Evolutionary conservation across 2,797 vertebrate species (phyloP).

Genomic region (Carduelis carduelis): DNA sequence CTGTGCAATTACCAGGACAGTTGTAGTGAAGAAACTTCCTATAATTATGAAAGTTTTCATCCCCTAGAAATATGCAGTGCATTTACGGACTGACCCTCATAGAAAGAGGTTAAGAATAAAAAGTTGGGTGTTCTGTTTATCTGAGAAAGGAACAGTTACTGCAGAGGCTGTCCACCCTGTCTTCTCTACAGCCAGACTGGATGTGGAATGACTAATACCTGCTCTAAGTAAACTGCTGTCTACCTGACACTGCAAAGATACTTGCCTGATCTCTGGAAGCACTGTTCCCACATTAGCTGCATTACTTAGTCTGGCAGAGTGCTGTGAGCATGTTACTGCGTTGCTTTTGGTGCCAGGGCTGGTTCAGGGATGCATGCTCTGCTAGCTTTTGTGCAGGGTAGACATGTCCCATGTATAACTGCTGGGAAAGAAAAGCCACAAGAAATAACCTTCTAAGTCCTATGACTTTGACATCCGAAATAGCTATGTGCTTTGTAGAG

Average conservation of each 20-base stretch:
- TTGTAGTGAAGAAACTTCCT: neutral
- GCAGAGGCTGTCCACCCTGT: neutral
- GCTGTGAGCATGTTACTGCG: neutral
- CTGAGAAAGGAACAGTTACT: neutral
- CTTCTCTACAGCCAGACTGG: neutral
- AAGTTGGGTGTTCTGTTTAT: neutral
- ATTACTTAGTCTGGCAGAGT: neutral
- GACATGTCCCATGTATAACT: neutral
- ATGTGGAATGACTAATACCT: neutral
- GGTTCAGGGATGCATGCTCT: neutral
- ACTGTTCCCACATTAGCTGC: neutral
- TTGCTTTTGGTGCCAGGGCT: neutral
- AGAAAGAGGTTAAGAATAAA: neutral
- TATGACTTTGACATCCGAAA: neutral
- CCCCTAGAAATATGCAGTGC: neutral
- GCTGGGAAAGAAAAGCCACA: neutral
- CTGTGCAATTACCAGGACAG: neutral
- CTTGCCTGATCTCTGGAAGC: neutral
- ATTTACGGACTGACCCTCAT: neutral
- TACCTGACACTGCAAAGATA: neutral
- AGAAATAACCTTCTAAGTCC: neutral
- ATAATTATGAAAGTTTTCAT: neutral
- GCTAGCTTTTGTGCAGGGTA: accelerated
- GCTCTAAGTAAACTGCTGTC: neutral
- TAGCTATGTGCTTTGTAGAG: neutral